Evolutionary conservation across 1,140 invertebrate species (phyloP), one percentile per base, ranked within the genome.

Genomic region (Aphidius gifuensis): DNA sequence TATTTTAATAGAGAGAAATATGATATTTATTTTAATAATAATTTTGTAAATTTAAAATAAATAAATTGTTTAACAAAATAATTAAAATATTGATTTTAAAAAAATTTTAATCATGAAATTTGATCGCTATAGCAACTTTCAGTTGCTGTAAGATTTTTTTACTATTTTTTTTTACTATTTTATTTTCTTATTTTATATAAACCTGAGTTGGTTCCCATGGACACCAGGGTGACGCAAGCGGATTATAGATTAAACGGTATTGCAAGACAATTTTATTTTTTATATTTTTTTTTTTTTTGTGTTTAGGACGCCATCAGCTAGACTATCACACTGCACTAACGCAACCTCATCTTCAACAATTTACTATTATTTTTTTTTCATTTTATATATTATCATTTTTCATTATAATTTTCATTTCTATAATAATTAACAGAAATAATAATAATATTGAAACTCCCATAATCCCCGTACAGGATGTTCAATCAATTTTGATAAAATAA

Each of bases 201-300:
- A 55, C 55, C 46, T 39, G 58, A 32, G 39, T 63, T 44, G 45
- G 61, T 63, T 63, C 61, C 61, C 61, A 63, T 63, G 61, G 61
- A 54, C 61, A 63, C 61, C 56, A 42, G 53, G 53, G 56, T 63
- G 61, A 63, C 56, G 61, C 60, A 59, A 62, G 60, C 53, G 58
- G 58, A 64, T 64, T 65, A 61, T 56, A 54, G 64, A 65, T 61
- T 65, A 62, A 65, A 62, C 49, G 57, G 51, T 65, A 48, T 21
- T 5, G 32, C 57, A 55, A 60, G 55, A 65, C 58, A 58, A 61
- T 65, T 60, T 62, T 65, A 56, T 56, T 40, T 46, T 43, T 43
- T 40, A 23, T 5, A 44, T 40, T 23, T 9, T 16, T 50, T 16
- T 32, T 50, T 32, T 23, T 50, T 16, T 50, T 38, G 50, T 44